A percentile compares a stretch with the other conserved stretches of the same genome.
Evolutionary conservation across 2,888 invertebrate species (phyloP).

Genomic region (Poecilus cupreus): DNA sequence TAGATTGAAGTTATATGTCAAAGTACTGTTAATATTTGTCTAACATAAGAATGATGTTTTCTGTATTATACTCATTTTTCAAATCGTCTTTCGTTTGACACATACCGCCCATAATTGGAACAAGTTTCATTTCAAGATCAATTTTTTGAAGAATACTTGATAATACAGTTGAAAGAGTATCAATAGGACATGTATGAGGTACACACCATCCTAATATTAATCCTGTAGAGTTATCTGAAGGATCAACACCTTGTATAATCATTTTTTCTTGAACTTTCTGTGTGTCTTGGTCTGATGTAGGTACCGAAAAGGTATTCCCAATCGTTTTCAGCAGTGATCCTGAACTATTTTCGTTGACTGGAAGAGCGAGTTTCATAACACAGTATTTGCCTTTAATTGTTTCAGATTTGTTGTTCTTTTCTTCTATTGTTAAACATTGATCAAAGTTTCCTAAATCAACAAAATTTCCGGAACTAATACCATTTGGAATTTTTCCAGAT

Average conservation of each 20-base stretch:
- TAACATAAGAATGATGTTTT: neutral
- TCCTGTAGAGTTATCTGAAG: neutral
- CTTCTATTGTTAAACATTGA: slow-evolving; percentile 70
- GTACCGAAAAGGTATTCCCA: neutral
- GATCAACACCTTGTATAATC: neutral
- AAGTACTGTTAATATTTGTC: neutral
- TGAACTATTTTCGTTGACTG: neutral
- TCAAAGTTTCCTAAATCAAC: slow-evolving; percentile 73
- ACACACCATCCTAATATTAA: slow-evolving; percentile 52
- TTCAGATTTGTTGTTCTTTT: neutral
- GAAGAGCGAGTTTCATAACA: slow-evolving; percentile 34
- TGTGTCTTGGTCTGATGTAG: neutral
- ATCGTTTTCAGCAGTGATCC: neutral
- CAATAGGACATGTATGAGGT: slow-evolving; percentile 49
- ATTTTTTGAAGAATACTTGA: neutral
- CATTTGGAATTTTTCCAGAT: slow-evolving; percentile 72
- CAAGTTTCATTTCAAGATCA: neutral
- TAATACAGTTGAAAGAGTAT: slow-evolving; percentile 26
- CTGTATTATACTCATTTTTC: neutral
- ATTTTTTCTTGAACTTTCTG: neutral
- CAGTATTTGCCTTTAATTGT: slow-evolving; percentile 61
- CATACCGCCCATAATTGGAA: neutral
- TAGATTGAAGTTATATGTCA: neutral
- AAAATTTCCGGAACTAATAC: slow-evolving; percentile 71
- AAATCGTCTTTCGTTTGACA: slow-evolving; percentile 43